phyloP scores from a whole-genome alignment of 2,797 vertebrate genomes.

The Erethizon dorsatum region DNA sequence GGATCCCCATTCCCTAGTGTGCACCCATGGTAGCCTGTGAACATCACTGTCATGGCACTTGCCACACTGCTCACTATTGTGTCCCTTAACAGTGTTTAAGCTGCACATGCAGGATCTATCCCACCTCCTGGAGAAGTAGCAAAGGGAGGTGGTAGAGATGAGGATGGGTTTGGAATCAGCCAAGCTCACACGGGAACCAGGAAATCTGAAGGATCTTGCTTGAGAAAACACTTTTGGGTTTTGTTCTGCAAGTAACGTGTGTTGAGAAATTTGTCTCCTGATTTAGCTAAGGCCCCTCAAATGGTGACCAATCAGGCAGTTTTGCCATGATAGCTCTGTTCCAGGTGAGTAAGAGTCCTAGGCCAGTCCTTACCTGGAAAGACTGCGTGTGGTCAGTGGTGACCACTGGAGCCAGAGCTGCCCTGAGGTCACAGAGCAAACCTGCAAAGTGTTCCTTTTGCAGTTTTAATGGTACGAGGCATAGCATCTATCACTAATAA shows the following conservation, averaged over 20 bases:
- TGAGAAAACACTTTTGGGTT: neutral
- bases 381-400: neutral
- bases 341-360: neutral
- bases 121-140: neutral
- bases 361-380: neutral
- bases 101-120: neutral
- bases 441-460: neutral
- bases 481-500: neutral
- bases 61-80: neutral
- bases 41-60: too few species aligned
- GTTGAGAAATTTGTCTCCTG: neutral
- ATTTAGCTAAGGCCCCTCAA: neutral
- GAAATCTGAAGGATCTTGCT: neutral
- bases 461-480: neutral
- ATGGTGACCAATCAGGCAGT: neutral
- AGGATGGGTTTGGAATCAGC: neutral
- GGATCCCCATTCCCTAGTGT: neutral
- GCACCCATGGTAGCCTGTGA: neutral
- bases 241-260: neutral
- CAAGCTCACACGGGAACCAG: neutral
- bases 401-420: neutral
- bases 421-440: neutral
- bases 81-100: neutral
- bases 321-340: neutral
- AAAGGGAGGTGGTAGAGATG: rapidly evolving